Conservation (phyloP, 2,113 vertebrate genomes). For the Elephantulus edwardii region DNA sequence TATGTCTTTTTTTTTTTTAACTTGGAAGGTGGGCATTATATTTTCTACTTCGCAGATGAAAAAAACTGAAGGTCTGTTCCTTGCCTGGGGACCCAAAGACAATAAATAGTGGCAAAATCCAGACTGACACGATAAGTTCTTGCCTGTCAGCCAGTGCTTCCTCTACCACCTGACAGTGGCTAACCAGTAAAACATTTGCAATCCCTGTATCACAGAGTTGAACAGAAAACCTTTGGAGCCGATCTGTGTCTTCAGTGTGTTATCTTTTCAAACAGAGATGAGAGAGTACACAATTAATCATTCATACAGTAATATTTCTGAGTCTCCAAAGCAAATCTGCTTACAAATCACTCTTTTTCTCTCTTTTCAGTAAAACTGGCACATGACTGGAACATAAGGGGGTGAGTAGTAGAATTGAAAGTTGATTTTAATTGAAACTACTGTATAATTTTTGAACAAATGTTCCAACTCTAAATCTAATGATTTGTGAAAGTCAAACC, state of each 20-base stretch:
- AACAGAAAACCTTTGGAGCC: neutral
- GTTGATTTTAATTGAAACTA: conserved; percentile 23
- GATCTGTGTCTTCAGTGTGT: neutral
- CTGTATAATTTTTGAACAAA: neutral
- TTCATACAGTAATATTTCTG: neutral
- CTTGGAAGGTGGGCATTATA: neutral
- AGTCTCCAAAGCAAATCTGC: conserved; percentile 31
- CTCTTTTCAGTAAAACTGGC: neutral
- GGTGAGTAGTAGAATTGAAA: neutral
- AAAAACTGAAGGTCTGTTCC: neutral
- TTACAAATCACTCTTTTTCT: neutral
- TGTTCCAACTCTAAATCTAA: neutral
- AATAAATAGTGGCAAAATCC: neutral
- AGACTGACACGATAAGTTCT: neutral
- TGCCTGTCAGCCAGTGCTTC: neutral
- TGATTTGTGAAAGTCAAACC: neutral
- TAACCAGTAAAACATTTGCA: rapidly evolving
- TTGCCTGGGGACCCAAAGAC: neutral
- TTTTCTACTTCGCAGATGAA: neutral
- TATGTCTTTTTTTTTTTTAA: neutral
- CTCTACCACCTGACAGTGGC: neutral
- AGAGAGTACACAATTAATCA: neutral
- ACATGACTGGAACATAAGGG: neutral
- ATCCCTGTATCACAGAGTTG: rapidly evolving
- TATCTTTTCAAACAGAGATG: neutral